A percentile compares a stretch with the other conserved stretches of the same genome.
Evolutionary conservation across 2,113 vertebrate genomes (phyloP).

Genomic region (Oreocharis arfaki): DNA sequence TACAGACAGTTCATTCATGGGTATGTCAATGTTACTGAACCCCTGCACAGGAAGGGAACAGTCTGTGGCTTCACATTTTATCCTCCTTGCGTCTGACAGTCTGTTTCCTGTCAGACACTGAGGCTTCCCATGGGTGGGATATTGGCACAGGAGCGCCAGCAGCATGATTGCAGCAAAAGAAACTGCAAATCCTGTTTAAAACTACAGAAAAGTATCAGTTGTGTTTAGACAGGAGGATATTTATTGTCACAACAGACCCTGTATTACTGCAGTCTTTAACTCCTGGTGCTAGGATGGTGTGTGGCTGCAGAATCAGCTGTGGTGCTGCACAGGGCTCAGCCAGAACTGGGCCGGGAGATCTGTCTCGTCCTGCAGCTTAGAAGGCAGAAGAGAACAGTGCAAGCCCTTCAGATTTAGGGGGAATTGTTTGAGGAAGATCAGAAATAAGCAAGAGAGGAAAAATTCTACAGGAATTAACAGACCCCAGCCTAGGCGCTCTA

Average conservation of each 20-base stretch:
- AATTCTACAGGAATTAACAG: background rate
- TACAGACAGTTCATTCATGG: background rate
- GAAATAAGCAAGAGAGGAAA: background rate
- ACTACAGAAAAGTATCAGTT: background rate
- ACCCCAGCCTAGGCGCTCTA: background rate
- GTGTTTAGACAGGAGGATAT: background rate
- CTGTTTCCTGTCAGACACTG: background rate
- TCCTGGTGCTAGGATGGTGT: background rate
- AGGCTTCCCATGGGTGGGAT: background rate
- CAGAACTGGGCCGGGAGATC: fast-evolving
- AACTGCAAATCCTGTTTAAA: background rate
- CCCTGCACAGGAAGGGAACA: background rate
- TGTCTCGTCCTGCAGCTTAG: background rate
- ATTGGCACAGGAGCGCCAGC: background rate
- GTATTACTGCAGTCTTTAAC: background rate
- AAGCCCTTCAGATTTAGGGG: background rate
- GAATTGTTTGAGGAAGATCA: background rate
- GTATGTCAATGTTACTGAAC: background rate
- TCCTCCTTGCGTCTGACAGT: background rate
- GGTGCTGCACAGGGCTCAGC: background rate
- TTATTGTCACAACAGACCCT: background rate
- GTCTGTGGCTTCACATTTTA: background rate
- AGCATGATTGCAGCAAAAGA: background rate
- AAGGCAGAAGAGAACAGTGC: background rate
- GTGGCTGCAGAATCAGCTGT: background rate